These are phyloP conservation scores for Epirrita christyi DNA, from an alignment of 2,888 invertebrate species.

Conservation along the genomic window DNA sequence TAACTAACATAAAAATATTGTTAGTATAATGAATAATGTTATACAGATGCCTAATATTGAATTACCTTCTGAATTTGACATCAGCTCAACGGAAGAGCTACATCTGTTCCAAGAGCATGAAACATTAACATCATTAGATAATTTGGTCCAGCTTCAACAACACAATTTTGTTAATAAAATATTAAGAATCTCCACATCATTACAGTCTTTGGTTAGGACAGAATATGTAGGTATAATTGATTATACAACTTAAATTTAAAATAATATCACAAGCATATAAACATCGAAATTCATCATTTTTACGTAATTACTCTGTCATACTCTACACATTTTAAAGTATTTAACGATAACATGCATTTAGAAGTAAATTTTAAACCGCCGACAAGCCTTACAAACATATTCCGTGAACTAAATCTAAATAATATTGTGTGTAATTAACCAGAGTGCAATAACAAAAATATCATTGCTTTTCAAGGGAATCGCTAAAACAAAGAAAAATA, in stretches of 20 bases:
- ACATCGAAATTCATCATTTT: conserved; percentile 55
- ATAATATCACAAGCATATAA: conserved; percentile 82
- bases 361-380: conserved; percentile 15
- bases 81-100: conserved; percentile 12
- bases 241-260: conserved; percentile 69
- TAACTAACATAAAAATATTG: conserved; percentile 57
- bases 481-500: conserved; percentile 35
- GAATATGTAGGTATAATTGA: conserved; percentile 60
- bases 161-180: conserved; percentile 60
- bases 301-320: conserved; percentile 53
- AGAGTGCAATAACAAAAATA: conserved; percentile 49
- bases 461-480: conserved; percentile 32
- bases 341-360: conserved; percentile 5
- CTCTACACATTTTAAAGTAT: conserved; percentile 22
- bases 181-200: conserved; percentile 64
- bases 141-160: conserved; percentile 81
- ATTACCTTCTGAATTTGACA: conserved; percentile 6
- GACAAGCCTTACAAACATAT: conserved; percentile 7
- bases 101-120: conserved; percentile 39
- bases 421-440: conserved; percentile 27
- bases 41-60: conserved; percentile 47
- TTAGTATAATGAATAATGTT: conserved; percentile 52
- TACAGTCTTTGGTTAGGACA: conserved; percentile 83
- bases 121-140: conserved; percentile 42
- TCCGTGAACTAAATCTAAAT: conserved; percentile 38